Conservation (phyloP, 1,140 invertebrate genomes). For the Musca vetustissima region DNA sequence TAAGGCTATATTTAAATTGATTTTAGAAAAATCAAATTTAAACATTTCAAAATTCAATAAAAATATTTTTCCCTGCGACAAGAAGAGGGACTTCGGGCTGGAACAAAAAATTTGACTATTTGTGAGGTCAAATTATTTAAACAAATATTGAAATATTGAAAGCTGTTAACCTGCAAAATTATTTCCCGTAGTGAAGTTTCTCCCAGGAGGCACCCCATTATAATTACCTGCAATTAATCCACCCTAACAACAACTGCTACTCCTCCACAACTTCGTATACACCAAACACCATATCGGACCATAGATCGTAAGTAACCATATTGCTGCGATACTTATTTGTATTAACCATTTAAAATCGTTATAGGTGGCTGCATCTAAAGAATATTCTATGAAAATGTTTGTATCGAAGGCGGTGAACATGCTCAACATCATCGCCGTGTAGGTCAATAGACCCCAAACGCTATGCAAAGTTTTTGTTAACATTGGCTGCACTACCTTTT, state of each 20-base stretch:
- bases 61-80: no score
- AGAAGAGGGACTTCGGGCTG: no score
- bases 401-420: slow-evolving; percentile 28
- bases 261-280: slow-evolving; percentile 23
- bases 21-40: no score
- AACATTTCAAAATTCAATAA: no score
- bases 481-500: slow-evolving; percentile 42
- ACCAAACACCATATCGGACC: slow-evolving; percentile 29
- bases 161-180: no score
- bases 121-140: no score
- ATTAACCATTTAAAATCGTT: slow-evolving; percentile 25
- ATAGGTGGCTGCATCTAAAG: slow-evolving; percentile 26
- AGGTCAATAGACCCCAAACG: slow-evolving; percentile 42
- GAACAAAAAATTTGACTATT: no score
- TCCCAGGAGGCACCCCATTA: no score
- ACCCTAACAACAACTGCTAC: background rate
- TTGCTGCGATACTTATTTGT: slow-evolving; percentile 7
- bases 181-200: no score
- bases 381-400: slow-evolving; percentile 24
- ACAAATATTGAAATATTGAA: no score
- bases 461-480: slow-evolving; percentile 49
- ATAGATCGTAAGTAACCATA: slow-evolving; percentile 25
- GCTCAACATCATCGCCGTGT: slow-evolving; percentile 39
- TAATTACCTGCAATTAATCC: no score
- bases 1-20: no score